Conservation (phyloP, 1,140 invertebrate species). For the Brachystomella parvula region DNA sequence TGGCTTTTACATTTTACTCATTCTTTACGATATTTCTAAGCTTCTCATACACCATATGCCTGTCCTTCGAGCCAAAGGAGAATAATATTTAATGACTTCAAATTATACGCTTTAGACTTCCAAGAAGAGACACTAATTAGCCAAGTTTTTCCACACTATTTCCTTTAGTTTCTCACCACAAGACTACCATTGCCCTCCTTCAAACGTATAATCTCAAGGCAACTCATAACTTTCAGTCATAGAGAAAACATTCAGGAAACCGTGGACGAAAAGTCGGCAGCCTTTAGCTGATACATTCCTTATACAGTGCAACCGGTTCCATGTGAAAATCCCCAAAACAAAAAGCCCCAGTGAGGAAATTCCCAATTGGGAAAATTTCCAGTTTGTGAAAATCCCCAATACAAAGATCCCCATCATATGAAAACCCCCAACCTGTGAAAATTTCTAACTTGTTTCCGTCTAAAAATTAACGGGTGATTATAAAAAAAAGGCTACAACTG, state of each 20-base stretch:
- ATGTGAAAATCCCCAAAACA: too few relatives aligned
- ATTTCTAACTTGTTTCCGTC: too few relatives aligned
- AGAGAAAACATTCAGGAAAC: neutral
- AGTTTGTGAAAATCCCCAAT: too few relatives aligned
- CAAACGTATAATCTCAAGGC: neutral
- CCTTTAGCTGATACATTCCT: neutral
- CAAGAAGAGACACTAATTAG: conserved; percentile 32
- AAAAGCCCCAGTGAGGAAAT: too few relatives aligned
- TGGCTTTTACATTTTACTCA: conserved; percentile 2
- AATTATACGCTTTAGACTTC: conserved; percentile 30
- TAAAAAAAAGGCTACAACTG: too few relatives aligned
- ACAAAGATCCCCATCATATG: too few relatives aligned
- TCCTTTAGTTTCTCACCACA: neutral
- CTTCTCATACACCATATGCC: neutral
- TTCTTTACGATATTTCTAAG: neutral
- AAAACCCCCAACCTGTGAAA: too few relatives aligned
- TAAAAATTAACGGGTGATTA: too few relatives aligned
- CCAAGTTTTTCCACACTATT: conserved; percentile 31
- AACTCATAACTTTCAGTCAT: neutral
- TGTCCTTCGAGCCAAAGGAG: neutral
- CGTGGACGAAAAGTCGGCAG: neutral
- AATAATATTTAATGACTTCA: conserved; percentile 33
- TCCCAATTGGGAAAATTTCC: too few relatives aligned
- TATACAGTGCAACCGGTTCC: neutral
- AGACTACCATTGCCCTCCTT: conserved; percentile 16